Evolutionary conservation across 1,140 invertebrate genomes (phyloP), one percentile per base, ranked within the genome.

Genomic region (Atta colombica): DNA sequence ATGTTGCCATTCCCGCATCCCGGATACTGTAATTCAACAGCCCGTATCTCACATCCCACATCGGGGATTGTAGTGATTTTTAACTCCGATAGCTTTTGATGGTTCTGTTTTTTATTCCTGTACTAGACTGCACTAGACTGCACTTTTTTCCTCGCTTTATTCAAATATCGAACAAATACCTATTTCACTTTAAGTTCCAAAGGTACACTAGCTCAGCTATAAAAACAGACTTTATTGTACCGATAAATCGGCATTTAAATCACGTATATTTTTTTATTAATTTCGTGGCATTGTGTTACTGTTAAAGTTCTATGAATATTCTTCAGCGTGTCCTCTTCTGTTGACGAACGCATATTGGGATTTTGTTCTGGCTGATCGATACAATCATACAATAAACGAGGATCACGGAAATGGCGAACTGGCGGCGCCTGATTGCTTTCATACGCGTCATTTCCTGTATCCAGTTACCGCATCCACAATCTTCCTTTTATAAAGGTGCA

Each of bases 401-500:
- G 53, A 82, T 60, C 66, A 60, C 28, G 66, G 51, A 60, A 72
- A 82, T 21, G 21, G 21, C 78, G 35, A 65, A 71, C 49, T 28
- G n/a, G 16, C 21, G 8, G 8, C 16, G 35, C 12, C 49, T 80
- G 77, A 78, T 78, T 63, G 45, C 21, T 82, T 72, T 58, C 53
- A 58, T 58, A 72, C 66, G 78, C 66, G 78, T 72, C 66, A 82
- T 82, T 72, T 81, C 78, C 65, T 71, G 51, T 39, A 72, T 60
- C 21, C 25, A 72, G 35, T 82, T 81, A 81, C 21, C 51, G 65
- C 63, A 53, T 71, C 53, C 25, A 60, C 53, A 28, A 60, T 71
- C 53, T 82, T n/a, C n/a, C 10, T 51, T 82, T 21, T 71, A 72
- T 28, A 82, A 72, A 35, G 3, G 16, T 39, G 69, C 65, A 53